Percentiles rank a stretch among this genome's conserved stretches.
Conservation (phyloP, 2,113 vertebrate species). For the Antigone vipio region DNA sequence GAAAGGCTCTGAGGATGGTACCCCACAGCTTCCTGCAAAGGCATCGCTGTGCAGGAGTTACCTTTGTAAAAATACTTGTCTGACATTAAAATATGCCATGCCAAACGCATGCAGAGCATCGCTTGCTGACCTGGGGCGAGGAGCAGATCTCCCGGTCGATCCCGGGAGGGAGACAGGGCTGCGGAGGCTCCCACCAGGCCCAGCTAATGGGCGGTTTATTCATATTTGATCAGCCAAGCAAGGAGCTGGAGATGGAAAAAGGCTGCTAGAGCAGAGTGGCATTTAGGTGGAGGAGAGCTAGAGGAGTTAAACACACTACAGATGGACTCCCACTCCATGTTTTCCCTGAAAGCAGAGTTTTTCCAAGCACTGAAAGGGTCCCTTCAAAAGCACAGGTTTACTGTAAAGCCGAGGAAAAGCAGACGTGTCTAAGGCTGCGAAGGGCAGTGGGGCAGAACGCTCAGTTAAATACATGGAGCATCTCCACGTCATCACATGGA, state of each 20-base stretch:
- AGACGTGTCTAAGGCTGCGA: accelerated
- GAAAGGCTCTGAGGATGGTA: not conserved
- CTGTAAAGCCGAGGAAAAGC: not conserved
- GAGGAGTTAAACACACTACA: not conserved
- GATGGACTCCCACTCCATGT: not conserved
- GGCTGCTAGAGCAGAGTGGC: not conserved
- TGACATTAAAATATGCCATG: accelerated
- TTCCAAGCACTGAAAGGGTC: not conserved
- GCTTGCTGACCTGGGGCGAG: accelerated
- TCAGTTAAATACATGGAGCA: not conserved
- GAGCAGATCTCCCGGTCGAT: not conserved
- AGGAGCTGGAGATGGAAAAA: not conserved
- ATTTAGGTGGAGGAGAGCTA: not conserved
- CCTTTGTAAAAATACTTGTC: not conserved
- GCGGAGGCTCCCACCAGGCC: not conserved
- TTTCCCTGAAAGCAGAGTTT: not conserved
- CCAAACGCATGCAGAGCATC: accelerated
- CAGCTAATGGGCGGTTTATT: accelerated
- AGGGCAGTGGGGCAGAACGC: too few relatives aligned
- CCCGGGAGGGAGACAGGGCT: accelerated
- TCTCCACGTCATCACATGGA: too few relatives aligned
- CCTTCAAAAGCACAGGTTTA: too few relatives aligned
- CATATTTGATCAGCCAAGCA: not conserved
- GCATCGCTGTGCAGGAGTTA: accelerated
- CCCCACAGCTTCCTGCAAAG: not conserved